These are phyloP conservation scores for Orchestia grillus DNA, from an alignment of 1,140 invertebrate genomes.

Conservation along the genomic window DNA sequence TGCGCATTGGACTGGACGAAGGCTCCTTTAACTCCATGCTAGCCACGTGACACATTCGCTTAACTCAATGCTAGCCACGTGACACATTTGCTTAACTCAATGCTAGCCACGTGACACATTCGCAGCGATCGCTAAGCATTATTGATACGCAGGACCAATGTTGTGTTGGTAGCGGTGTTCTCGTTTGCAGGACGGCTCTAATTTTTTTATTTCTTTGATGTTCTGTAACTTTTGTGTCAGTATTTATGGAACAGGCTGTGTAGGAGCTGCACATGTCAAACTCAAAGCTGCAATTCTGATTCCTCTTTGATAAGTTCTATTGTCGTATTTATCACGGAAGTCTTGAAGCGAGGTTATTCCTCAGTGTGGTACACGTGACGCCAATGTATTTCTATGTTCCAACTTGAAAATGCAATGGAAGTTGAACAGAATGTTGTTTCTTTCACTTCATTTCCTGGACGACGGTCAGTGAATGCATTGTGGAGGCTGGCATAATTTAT, in stretches of 20 bases:
- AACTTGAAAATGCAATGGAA: background rate
- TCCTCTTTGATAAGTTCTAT: background rate
- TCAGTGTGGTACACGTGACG: background rate
- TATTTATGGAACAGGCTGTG: background rate
- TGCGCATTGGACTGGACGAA: background rate
- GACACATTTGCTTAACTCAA: too few relatives aligned
- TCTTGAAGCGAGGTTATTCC: background rate
- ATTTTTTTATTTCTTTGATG: background rate
- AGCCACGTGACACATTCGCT: too few relatives aligned
- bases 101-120: background rate
- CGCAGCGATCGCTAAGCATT: background rate
- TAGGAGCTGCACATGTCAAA: background rate
- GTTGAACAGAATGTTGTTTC: too few relatives aligned
- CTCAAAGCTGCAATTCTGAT: background rate
- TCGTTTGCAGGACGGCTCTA: background rate
- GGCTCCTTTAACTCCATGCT: too few relatives aligned
- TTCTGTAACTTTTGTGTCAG: background rate
- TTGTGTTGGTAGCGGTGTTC: background rate
- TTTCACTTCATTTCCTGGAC: too few relatives aligned
- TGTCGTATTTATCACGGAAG: background rate
- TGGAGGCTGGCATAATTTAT: too few relatives aligned
- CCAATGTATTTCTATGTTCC: background rate
- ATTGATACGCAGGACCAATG: background rate
- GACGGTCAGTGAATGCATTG: background rate
- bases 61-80: too few relatives aligned